Base-by-base conservation (phyloP, 2,888 invertebrate genomes). In the Auanema sp. region DNA sequence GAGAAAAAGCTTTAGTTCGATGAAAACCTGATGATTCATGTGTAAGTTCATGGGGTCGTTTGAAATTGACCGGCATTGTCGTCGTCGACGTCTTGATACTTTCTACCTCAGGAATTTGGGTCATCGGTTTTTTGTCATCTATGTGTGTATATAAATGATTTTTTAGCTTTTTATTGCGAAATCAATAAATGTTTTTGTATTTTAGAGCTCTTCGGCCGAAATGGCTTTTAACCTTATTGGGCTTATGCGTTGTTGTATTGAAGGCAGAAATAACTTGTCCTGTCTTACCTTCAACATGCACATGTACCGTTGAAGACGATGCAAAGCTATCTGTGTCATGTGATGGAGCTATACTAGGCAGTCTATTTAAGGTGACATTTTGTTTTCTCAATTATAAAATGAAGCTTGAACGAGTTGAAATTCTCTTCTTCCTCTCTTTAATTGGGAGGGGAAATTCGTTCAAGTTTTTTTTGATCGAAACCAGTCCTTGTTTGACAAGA, bases 361-460 rank as follows among this genome's bases (percentile, higher is more conserved):
- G n/a, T 42, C 56, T 62, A 1, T 57, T 62, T 42, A 62, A 56
- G 62, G 62, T 62, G 40, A 52, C 8, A 24, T 52, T 21, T 2
- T 10, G 16, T 18, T 23, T n/a, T n/a, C n/a, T n/a, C n/a, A 18
- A 52, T 21, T 21, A 23, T 52, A 18, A 23, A 50, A 12, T 21
- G 52, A 16, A 21, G 52, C 18, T 21, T 23, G n/a, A n/a, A 33
- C 3, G 6, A 52, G 8, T 52, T 16, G 8, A 6, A 52, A 16
- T 52, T 52, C n/a, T 52, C 52, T 8, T 52, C 23, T 21, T 8
- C 4, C 24, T 23, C 18, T n/a, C 52, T 52, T 52, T 52, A 16
- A 23, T 21, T 52, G 52, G 18, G 12, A 8, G 24, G 6, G n/a
- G 52, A 52, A 52, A 24, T 23, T 21, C 24, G 16, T 47, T 16